Conservation (phyloP, 2,113 vertebrate genomes). For the Albula glossodonta region DNA sequence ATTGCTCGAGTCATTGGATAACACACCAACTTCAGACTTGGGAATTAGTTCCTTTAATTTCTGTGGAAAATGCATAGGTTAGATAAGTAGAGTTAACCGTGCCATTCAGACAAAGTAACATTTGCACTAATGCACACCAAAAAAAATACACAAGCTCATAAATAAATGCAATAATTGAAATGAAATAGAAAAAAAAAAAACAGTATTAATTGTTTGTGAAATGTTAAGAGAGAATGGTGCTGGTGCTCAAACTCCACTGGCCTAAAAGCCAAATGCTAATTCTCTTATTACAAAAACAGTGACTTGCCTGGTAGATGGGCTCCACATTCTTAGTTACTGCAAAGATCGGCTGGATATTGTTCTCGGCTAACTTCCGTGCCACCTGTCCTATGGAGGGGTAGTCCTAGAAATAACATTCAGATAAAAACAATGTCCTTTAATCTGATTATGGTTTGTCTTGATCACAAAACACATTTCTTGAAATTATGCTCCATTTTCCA, state of each 20-base stretch:
- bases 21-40: slow-evolving; percentile 87
- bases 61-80: slow-evolving; percentile 58
- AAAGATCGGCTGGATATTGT: slow-evolving; percentile 95
- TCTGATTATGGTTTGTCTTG: no score
- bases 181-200: not conserved
- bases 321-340: slow-evolving; percentile 82
- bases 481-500: no score
- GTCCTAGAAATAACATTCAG: slow-evolving; percentile 71
- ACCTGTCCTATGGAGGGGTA: slow-evolving; percentile 94
- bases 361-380: slow-evolving; percentile 78
- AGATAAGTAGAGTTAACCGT: not conserved
- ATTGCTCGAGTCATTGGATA: slow-evolving; percentile 81
- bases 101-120: not conserved
- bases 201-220: not conserved
- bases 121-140: not conserved
- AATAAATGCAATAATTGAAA: no score
- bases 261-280: not conserved
- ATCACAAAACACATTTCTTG: no score
- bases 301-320: slow-evolving; percentile 58
- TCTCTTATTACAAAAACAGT: not conserved
- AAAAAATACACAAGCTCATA: not conserved
- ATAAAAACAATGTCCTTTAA: not conserved
- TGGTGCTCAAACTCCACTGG: not conserved
- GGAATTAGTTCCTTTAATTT: slow-evolving; percentile 88
- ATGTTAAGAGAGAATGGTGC: not conserved